phyloP scores from a whole-genome alignment of 1,140 invertebrate species.

The Colletes latitarsis region DNA sequence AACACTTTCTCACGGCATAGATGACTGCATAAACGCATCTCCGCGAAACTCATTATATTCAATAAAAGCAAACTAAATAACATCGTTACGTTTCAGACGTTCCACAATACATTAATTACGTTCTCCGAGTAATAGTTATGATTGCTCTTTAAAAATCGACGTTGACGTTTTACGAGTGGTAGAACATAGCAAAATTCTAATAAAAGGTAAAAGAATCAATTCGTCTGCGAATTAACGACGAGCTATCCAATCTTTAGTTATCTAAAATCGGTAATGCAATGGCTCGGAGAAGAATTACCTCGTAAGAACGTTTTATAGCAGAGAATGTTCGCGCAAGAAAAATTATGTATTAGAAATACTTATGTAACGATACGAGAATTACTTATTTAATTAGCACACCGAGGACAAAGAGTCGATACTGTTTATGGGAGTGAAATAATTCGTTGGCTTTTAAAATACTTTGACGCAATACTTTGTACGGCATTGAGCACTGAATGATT shows the following conservation, averaged over 20 bases:
- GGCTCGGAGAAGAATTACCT: not conserved
- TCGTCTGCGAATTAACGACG: too few species aligned
- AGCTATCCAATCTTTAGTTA: too few species aligned
- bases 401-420: not conserved
- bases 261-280: too few species aligned
- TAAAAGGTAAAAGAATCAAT: too few species aligned
- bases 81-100: not conserved
- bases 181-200: too few species aligned
- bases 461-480: not conserved
- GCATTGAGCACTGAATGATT: not conserved
- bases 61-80: not conserved
- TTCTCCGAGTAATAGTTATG: too few species aligned
- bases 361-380: not conserved
- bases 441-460: too few species aligned
- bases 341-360: not conserved
- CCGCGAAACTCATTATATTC: not conserved
- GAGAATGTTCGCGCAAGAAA: not conserved
- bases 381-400: not conserved
- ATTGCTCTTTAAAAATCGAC: too few species aligned
- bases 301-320: not conserved
- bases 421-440: not conserved
- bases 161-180: too few species aligned
- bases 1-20: conserved; percentile 20
- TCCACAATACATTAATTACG: too few species aligned
- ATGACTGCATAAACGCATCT: not conserved